Evolutionary conservation across 2,888 invertebrate genomes (phyloP), one percentile per base, ranked within the genome.

Genomic region (Allygus modestus): DNA sequence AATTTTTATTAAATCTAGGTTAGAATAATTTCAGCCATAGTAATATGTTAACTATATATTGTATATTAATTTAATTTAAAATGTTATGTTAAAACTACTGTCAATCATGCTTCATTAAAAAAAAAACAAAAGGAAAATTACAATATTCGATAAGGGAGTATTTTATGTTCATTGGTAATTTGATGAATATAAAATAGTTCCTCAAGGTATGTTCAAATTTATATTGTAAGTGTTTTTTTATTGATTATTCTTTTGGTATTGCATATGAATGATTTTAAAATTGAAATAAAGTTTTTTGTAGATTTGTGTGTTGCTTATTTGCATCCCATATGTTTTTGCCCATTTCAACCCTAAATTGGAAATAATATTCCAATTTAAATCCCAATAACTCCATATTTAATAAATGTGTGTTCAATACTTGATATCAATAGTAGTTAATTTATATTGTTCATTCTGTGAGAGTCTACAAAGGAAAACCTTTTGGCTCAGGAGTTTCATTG

Each of bases 1-100:
- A 77, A 77, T 28, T 77, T 77, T 7, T 77, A 23, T 77, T 77
- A 51, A 77, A 77, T 43, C 37, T 77, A 77, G 77, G 5, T 77
- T 43, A 41, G 41, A 26, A n/a, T 77, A 41, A 46, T 28, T 77
- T 77, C 77, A 77, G 77, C 77, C 77, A 77, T 77, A 77, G 28
- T 51, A 77, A 46, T 77, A 51, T 77, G 46, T 46, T 77, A 77
- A 28, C 41, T 46, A 28, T 41, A 43, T 26, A 41, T 46, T 77
- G 77, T 77, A 77, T 41, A 77, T 41, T 71, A 69, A 69, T 71
- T 37, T 71, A 77, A 51, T 77, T 46, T 77, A 77, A 26, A 26
- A 23, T 5, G 58, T 58, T 58, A 23, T 58, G 58, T 65, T 20
- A 23, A 23, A 54, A 20, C 46, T 65, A 28, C 17, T 58, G 7